Evolutionary conservation across 2,797 vertebrate species (phyloP).

Genomic region (Enteromius anoplus): DNA sequence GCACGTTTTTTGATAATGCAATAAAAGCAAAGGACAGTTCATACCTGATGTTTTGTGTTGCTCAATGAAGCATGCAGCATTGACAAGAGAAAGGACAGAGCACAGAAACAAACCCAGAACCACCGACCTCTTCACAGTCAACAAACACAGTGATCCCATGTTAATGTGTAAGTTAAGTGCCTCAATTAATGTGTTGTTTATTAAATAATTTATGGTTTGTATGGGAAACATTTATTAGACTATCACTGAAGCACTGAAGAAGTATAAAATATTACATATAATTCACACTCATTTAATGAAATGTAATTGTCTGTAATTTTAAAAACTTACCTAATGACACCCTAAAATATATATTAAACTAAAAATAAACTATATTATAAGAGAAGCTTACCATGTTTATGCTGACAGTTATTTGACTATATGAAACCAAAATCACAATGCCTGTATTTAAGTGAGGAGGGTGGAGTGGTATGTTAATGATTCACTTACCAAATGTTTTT

Average conservation of each 20-base stretch:
- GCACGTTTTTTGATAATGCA: not conserved
- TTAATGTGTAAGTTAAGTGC: not conserved
- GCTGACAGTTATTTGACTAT: not conserved
- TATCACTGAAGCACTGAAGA: not conserved
- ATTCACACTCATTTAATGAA: no score
- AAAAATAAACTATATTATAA: not conserved
- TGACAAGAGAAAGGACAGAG: not conserved
- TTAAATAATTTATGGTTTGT: not conserved
- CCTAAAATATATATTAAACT: not conserved
- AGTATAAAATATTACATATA: not conserved
- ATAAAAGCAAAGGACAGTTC: not conserved
- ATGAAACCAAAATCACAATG: not conserved
- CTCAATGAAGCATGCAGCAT: not conserved
- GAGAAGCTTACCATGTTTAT: not conserved
- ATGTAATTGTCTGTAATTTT: not conserved
- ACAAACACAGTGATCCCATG: not conserved
- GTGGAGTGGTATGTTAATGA: not conserved
- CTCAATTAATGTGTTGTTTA: not conserved
- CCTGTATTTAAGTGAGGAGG: conserved; percentile 11
- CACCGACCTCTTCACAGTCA: conserved; percentile 25
- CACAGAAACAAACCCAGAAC: conserved; percentile 6
- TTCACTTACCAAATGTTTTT: not conserved
- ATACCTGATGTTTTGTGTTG: not conserved
- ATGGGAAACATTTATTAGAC: not conserved
- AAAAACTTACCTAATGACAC: not conserved